Base-by-base conservation (phyloP, 2,113 vertebrate species). In the Kryptolebias marmoratus region DNA sequence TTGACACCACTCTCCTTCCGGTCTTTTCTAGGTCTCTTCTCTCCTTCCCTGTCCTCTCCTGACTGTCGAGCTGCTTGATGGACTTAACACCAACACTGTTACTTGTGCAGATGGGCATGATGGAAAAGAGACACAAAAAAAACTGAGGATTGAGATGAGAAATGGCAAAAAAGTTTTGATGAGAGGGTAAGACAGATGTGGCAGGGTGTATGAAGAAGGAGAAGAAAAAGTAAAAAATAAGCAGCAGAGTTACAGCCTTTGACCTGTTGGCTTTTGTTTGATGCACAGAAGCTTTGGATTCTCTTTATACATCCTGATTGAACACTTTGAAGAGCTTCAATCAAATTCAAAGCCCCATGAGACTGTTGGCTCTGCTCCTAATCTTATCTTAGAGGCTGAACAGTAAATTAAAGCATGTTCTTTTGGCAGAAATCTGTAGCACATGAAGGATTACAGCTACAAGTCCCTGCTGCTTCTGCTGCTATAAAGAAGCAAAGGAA, bases 351-450 rank as follows among this genome's bases (percentile, higher is more conserved):
- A 72, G 58, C 66, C 70, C 53, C 50, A 44, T 39, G 45, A 80
- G 77, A 58, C 62, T 68, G 27, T 28, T 13, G 14, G 67, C 58
- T 59, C 13, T 18, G 56, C 32, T 71, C 60, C 70, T 66, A 67
- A 79, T 79, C 62, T 59, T 5, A 42, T 42, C 8, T 31, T 56
- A 12, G 60, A 59, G 59, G 61, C 55, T 5, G 28, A 66, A 67
- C 61, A 73, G 73, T 65, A 74, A 82, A 81, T 68, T 84, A 54
- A 67, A 83, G 56, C 76, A 73, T 73, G 89, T 79, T 79, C 68
- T 74, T 22, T 61, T 60, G 73, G 68, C 62, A 67, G 27, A 81
- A 69, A 73, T 59, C 56, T 53, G 36, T 31, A 7, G 48, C 1
- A 47, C 55, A 71, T 58, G 28, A 49, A 64, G 74, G 74, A 77